A percentile compares a stretch with the other conserved stretches of the same genome.
phyloP scores from a whole-genome alignment of 2,113 vertebrate genomes.

The Centropristis striata region DNA sequence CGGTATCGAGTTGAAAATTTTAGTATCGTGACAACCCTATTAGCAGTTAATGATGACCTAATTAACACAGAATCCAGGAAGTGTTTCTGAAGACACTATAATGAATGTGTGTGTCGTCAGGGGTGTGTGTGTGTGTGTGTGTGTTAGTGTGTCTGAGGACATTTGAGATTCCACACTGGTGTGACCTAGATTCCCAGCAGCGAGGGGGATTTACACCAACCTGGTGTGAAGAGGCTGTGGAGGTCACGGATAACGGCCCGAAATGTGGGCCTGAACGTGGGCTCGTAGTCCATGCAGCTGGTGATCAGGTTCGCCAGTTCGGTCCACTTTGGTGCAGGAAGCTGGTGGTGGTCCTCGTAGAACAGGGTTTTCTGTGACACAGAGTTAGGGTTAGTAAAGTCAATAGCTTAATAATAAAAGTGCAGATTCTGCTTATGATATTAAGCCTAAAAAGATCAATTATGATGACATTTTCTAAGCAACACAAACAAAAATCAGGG shows the following conservation, averaged over 20 bases:
- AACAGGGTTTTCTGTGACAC: constrained; percentile 92
- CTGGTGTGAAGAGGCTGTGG: constrained; percentile 97
- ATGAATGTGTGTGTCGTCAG: neutral
- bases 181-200: constrained; percentile 36
- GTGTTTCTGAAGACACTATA: neutral
- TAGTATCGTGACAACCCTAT: no score
- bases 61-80: neutral
- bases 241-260: constrained; percentile 96
- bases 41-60: neutral
- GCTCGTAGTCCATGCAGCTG: constrained; percentile 98
- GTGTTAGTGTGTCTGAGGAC: neutral
- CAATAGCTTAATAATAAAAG: no score
- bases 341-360: constrained; percentile 95
- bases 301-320: constrained; percentile 96
- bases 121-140: no score
- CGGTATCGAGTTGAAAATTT: no score
- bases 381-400: neutral
- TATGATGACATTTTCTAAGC: neutral
- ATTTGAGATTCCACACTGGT: constrained; percentile 7
- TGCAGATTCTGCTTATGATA: neutral
- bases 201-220: constrained; percentile 75
- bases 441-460: neutral
- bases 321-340: constrained; percentile 96
- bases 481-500: neutral
- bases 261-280: constrained; percentile 94